Evolutionary conservation across 1,140 invertebrate species (phyloP).

Genomic region (Eriosoma lanigerum): DNA sequence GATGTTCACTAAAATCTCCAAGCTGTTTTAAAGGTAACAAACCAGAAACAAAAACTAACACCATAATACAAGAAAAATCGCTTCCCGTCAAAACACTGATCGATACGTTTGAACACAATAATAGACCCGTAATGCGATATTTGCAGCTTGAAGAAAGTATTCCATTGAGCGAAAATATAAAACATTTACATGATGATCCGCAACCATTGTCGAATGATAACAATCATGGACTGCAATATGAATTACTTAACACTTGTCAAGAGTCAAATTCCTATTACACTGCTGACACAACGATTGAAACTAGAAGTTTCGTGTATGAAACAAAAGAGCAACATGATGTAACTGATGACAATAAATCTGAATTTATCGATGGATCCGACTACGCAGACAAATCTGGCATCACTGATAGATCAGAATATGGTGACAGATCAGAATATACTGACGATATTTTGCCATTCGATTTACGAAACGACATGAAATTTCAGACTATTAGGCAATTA

Average conservation of each 20-base stretch:
- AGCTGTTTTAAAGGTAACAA: neutral
- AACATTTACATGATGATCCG: neutral
- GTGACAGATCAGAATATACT: conserved; percentile 7
- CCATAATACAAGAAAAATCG: conserved; percentile 20
- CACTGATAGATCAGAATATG: conserved; percentile 28
- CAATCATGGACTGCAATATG: neutral
- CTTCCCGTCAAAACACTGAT: conserved; percentile 68
- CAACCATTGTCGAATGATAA: neutral
- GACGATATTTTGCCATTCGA: conserved; percentile 25
- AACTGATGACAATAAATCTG: neutral
- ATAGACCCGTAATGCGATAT: conserved; percentile 63
- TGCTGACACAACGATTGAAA: neutral
- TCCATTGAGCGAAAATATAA: conserved; percentile 53
- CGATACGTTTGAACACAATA: conserved; percentile 66
- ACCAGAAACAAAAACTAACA: neutral
- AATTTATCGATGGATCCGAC: neutral
- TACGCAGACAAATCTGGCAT: neutral
- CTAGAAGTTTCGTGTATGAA: neutral
- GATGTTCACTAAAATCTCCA: conserved; percentile 12
- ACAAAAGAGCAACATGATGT: neutral
- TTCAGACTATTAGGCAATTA: conserved; percentile 36
- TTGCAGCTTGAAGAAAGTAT: conserved; percentile 62
- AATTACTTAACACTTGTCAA: neutral
- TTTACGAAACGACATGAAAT: neutral
- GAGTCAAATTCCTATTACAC: conserved; percentile 19